These are phyloP conservation scores for Pycnonotus jocosus DNA, from an alignment of 2,113 vertebrate genomes.

Conservation along the genomic window DNA sequence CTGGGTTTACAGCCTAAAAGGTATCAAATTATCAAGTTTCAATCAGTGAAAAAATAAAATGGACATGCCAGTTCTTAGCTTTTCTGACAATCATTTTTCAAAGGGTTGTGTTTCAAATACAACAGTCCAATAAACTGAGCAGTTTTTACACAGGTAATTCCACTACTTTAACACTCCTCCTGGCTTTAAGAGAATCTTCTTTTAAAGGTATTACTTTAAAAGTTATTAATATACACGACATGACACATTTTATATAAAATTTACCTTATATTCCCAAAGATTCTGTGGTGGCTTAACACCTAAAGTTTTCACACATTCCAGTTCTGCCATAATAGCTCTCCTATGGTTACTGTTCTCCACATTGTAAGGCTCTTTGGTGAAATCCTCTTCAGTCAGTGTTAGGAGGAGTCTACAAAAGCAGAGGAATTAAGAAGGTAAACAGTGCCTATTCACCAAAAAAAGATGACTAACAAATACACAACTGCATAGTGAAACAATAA, in stretches of 20 bases:
- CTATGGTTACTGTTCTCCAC: slow-evolving; percentile 84
- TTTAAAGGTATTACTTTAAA: background rate
- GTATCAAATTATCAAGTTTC: background rate
- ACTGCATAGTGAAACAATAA: background rate
- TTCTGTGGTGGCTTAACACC: slow-evolving; percentile 88
- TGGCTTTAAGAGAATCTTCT: background rate
- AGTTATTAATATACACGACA: background rate
- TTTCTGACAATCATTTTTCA: background rate
- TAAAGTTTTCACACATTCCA: slow-evolving; percentile 81
- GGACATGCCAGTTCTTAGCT: background rate
- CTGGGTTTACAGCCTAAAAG: slow-evolving; percentile 82
- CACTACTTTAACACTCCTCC: background rate
- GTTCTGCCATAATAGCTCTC: slow-evolving; percentile 80
- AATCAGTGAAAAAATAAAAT: background rate
- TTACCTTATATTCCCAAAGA: slow-evolving; percentile 96
- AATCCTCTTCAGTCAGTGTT: slow-evolving; percentile 86
- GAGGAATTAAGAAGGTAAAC: background rate
- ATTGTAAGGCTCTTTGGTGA: slow-evolving; percentile 77
- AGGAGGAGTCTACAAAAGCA: slow-evolving; percentile 80
- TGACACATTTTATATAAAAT: background rate
- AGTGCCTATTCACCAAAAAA: background rate
- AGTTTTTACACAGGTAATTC: background rate
- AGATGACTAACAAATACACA: background rate
- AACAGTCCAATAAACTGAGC: background rate
- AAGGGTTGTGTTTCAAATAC: background rate